Base-by-base conservation (phyloP, 53 echinoderm and acorn worm species). In the Apostichopus leukothele region DNA sequence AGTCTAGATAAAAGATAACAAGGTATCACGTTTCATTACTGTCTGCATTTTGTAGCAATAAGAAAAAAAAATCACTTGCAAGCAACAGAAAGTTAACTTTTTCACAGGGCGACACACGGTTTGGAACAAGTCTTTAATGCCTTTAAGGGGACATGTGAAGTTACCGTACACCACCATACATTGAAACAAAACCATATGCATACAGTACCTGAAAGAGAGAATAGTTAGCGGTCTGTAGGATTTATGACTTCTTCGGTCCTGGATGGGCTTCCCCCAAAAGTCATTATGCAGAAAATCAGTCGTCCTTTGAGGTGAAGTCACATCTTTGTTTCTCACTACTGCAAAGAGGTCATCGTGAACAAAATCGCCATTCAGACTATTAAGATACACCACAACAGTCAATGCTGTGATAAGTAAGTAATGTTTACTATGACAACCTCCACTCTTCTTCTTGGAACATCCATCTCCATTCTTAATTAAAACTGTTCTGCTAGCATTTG, bases 301-400 rank as follows among this genome's bases (percentile, higher is more conserved):
- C 3, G 94, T 90, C 12, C 89, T 90, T 0, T 75, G 73, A 3
- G 90, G 90, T 9, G 88, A 75, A 52, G 90, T 68, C 7, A 99
- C 90, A 89, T 99, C 99, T 66, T 91, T 89, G 83, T 99, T 99
- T 76, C 93, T 93, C 76, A 94, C 88, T 61, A 99, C 90, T 25
- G 99, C 99, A 73, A 93, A 95, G 76, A 96, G 61, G 74, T 99
- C 99, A 88, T 99, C 99, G 54, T 96, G 96, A 60, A 99, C 99
- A 81, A 99, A 88, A 50, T 92, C 92, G 6, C 89, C 91, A 76
- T 76, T n/a, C 9, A 99, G 92, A 52, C 94, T 93, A 61, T 99
- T 96, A 10, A 81, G 74, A 55, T 93, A 96, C 4, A 92, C 5
- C 16, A 89, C 88, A 1, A 93, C 6, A 0, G 71, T 16, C 71